Conservation (phyloP, 2,797 vertebrate genomes). For the Kryptopterus vitreolus region DNA sequence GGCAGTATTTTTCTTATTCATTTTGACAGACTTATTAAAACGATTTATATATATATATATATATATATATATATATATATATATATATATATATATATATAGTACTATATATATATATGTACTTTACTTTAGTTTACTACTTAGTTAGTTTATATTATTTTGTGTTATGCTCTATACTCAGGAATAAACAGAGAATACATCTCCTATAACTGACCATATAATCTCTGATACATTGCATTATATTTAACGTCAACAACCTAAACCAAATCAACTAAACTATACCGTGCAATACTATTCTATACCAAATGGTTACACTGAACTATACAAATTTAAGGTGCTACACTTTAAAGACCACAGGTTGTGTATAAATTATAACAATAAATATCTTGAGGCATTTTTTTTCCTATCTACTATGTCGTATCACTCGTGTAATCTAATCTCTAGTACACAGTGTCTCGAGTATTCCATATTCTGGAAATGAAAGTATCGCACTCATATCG, state of each 20-base stretch:
- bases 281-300: neutral
- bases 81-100: too few species aligned
- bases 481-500: slow-evolving; percentile 39
- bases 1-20: too few species aligned
- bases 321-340: neutral
- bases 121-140: too few species aligned
- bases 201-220: neutral
- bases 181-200: neutral
- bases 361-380: neutral
- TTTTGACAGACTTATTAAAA: too few species aligned
- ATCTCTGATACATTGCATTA: neutral
- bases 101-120: neutral
- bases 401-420: slow-evolving; percentile 8
- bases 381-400: slow-evolving; percentile 10
- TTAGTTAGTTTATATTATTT: too few species aligned
- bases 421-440: slow-evolving; percentile 38
- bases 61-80: too few species aligned
- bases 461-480: slow-evolving; percentile 33
- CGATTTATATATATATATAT: too few species aligned
- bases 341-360: neutral
- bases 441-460: slow-evolving; percentile 24
- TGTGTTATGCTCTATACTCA: neutral
- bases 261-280: too few species aligned
- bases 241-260: too few species aligned
- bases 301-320: too few species aligned